Conservation (phyloP, 2,888 invertebrate genomes). For the Coelopa pilipes region DNA sequence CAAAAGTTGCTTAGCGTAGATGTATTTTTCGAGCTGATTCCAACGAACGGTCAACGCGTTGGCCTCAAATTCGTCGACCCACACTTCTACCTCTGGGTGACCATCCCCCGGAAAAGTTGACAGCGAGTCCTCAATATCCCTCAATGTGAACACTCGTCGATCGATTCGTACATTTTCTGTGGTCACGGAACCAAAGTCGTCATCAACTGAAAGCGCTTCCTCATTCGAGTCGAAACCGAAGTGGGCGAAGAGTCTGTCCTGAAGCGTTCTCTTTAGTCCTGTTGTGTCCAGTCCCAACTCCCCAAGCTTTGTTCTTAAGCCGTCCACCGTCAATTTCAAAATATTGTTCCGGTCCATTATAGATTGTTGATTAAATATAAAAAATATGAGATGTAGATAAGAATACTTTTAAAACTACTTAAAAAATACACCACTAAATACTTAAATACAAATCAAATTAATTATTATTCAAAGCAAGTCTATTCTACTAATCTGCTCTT, state of each 20-base stretch:
- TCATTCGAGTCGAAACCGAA: not conserved
- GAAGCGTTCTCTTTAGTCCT: constrained; percentile 4
- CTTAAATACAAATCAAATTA: too few species aligned
- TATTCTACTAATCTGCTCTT: too few species aligned
- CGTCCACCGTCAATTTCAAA: not conserved
- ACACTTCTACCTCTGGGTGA: constrained; percentile 21
- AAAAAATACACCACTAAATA: too few species aligned
- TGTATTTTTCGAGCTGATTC: constrained; percentile 29
- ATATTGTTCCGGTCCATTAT: constrained; percentile 1
- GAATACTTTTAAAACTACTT: too few species aligned
- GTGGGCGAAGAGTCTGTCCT: constrained; percentile 11
- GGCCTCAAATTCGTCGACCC: constrained; percentile 30
- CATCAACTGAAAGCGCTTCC: not conserved
- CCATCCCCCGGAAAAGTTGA: constrained; percentile 24
- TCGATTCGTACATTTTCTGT: constrained; percentile 1
- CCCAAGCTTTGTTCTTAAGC: not conserved
- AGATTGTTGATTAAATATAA: constrained; percentile 1
- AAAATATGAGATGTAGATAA: not conserved
- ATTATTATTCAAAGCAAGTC: too few species aligned
- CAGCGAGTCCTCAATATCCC: constrained; percentile 17
- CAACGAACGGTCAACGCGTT: constrained; percentile 30
- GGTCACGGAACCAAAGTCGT: not conserved
- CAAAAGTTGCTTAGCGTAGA: constrained; percentile 33
- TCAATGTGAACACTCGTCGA: constrained; percentile 19
- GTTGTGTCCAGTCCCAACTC: not conserved